Conservation (phyloP, 2,797 vertebrate species). For the Cebuella pygmaea region DNA sequence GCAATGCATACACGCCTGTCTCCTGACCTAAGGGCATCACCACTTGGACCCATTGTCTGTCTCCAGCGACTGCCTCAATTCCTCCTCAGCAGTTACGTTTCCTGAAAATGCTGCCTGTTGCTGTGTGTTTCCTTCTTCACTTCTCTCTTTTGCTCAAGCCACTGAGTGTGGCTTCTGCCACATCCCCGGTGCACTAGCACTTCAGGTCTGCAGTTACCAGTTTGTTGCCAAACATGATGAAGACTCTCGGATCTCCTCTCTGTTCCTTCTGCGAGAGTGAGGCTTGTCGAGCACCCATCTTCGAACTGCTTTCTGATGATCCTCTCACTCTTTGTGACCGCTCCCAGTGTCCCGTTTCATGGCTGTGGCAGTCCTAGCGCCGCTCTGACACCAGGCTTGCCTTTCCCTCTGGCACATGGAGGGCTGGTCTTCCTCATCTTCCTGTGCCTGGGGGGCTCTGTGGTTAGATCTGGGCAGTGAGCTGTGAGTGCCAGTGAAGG, state of each 20-base stretch:
- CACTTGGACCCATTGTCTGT: neutral
- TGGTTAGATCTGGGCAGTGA: neutral
- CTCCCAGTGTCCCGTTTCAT: too few species aligned
- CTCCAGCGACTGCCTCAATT: neutral
- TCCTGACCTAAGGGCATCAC: neutral
- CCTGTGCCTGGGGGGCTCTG: neutral
- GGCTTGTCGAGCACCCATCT: too few species aligned
- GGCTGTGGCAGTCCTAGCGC: neutral
- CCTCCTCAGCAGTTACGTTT: neutral
- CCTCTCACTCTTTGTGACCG: neutral
- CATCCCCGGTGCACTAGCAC: fast-evolving
- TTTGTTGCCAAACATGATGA: neutral
- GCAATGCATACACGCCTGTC: neutral
- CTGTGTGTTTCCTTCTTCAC: neutral
- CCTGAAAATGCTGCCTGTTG: neutral
- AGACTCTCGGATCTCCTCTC: fast-evolving
- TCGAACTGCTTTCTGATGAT: neutral
- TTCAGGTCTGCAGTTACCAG: neutral
- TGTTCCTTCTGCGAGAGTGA: neutral
- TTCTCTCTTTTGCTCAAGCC: neutral
- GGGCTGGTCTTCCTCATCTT: neutral
- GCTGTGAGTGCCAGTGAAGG: neutral
- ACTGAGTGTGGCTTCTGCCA: neutral
- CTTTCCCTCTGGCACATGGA: fast-evolving
- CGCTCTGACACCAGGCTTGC: neutral